phyloP scores from a whole-genome alignment of 2,113 vertebrate genomes.

The Notechis scutatus region DNA sequence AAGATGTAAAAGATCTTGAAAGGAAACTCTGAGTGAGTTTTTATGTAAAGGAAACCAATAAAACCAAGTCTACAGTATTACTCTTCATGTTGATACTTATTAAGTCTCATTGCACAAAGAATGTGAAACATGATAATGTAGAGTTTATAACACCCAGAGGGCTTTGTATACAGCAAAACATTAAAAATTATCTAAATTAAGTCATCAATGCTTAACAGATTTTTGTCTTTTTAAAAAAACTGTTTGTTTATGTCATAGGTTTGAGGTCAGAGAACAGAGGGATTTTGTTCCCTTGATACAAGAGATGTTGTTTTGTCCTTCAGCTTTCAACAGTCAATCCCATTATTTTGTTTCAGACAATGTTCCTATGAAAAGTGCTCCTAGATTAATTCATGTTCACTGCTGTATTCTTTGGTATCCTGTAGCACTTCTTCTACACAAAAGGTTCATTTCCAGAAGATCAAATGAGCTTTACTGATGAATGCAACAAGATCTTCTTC shows the following conservation, averaged over 20 bases:
- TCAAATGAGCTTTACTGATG: slow-evolving; percentile 53
- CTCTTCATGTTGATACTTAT: neutral
- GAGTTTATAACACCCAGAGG: neutral
- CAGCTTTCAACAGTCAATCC: slow-evolving; percentile 47
- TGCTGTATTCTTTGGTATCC: slow-evolving; percentile 46
- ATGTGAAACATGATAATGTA: neutral
- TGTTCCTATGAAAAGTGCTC: slow-evolving; percentile 55
- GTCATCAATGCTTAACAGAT: slow-evolving; percentile 15
- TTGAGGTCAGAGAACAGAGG: slow-evolving; percentile 54
- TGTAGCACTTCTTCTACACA: slow-evolving; percentile 51
- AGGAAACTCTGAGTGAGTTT: neutral
- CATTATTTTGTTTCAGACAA: slow-evolving; percentile 55
- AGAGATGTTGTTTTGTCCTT: slow-evolving; percentile 47
- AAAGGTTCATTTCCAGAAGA: slow-evolving; percentile 58
- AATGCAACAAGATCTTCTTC: slow-evolving; percentile 57
- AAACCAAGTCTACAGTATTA: neutral
- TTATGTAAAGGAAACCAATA: neutral
- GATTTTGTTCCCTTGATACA: slow-evolving; percentile 57
- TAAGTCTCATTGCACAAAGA: slow-evolving; percentile 7
- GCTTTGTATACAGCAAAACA: slow-evolving; percentile 14
- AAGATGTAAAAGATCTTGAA: neutral
- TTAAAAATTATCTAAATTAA: slow-evolving; percentile 34
- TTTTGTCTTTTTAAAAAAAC: neutral
- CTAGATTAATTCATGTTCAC: slow-evolving; percentile 40
- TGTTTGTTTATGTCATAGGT: slow-evolving; percentile 44